Conservation (phyloP, 2,797 vertebrate species). For the Sphenodon punctatus region DNA sequence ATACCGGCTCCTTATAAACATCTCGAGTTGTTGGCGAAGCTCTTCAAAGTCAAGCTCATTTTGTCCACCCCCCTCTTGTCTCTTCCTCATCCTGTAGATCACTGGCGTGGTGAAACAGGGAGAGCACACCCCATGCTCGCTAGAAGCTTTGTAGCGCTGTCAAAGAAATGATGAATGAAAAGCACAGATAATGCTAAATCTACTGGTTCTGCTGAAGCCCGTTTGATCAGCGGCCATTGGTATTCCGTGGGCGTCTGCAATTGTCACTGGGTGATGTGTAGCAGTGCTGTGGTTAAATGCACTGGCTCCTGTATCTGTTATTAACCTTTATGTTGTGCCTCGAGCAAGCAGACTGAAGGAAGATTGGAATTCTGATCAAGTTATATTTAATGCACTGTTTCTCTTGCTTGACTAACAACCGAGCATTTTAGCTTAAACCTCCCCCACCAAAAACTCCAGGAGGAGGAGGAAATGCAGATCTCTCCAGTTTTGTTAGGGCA, state of each 20-base stretch:
- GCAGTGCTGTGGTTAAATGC: neutral
- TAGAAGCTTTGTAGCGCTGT: conserved; percentile 18
- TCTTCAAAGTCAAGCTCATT: conserved; percentile 20
- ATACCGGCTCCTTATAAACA: neutral
- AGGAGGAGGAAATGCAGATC: neutral
- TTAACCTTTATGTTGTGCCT: conserved; percentile 35
- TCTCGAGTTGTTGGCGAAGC: conserved; percentile 27
- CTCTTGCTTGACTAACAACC: neutral
- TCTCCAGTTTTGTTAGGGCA: neutral
- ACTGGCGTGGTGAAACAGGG: conserved; percentile 5
- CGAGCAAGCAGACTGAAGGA: neutral
- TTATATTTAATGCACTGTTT: conserved; percentile 30
- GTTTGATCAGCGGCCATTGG: neutral
- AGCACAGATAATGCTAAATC: neutral
- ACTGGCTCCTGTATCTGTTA: neutral
- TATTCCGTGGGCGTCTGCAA: conserved; percentile 30
- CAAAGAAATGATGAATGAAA: conserved; percentile 35
- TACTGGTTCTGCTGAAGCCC: neutral
- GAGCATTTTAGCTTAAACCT: neutral
- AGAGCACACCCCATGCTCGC: neutral
- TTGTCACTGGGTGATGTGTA: conserved; percentile 29
- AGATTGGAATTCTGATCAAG: conserved; percentile 22
- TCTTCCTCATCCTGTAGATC: conserved; percentile 12
- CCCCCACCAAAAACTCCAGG: neutral
- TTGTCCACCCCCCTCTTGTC: neutral